Conservation (phyloP, 2,888 invertebrate species). For the Andrena camellia region DNA sequence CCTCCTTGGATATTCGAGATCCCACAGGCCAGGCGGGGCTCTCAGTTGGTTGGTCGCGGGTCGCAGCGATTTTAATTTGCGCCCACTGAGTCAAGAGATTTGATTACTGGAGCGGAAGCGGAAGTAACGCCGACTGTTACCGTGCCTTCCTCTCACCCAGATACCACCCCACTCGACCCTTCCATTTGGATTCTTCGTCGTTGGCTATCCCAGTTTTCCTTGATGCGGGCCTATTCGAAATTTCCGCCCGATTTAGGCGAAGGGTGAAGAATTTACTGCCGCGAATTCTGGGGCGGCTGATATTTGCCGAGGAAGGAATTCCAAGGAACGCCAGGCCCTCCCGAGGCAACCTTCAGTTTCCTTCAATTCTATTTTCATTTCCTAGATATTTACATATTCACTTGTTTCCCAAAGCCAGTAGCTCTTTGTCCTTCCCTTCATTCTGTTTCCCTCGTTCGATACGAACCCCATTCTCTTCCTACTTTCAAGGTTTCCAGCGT, state of each 20-base stretch:
- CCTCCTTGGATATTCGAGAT: not conserved
- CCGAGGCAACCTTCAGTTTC: too few relatives aligned
- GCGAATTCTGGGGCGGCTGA: not conserved
- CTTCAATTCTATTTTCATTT: too few relatives aligned
- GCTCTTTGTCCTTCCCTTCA: too few relatives aligned
- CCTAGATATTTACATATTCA: too few relatives aligned
- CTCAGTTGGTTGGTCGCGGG: conserved; percentile 52
- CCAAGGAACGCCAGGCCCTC: not conserved
- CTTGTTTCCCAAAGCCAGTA: too few relatives aligned
- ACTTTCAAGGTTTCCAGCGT: not conserved
- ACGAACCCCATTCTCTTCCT: not conserved
- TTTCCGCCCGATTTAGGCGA: conserved; percentile 15
- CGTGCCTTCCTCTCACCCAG: conserved; percentile 42
- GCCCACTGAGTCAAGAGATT: conserved; percentile 79
- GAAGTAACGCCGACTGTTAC: conserved; percentile 79
- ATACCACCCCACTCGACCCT: conserved; percentile 29
- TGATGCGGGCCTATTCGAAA: conserved; percentile 35
- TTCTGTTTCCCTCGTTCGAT: too few relatives aligned
- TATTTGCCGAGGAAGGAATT: not conserved
- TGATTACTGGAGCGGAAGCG: conserved; percentile 80
- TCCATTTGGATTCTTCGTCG: conserved; percentile 12
- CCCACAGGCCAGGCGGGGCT: conserved; percentile 17
- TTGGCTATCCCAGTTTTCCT: conserved; percentile 29
- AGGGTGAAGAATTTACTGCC: conserved; percentile 27
- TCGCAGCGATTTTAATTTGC: conserved; percentile 75